phyloP scores from a whole-genome alignment of 53 echinoderm and acorn worm genomes.

The Glandiceps talaboti region DNA sequence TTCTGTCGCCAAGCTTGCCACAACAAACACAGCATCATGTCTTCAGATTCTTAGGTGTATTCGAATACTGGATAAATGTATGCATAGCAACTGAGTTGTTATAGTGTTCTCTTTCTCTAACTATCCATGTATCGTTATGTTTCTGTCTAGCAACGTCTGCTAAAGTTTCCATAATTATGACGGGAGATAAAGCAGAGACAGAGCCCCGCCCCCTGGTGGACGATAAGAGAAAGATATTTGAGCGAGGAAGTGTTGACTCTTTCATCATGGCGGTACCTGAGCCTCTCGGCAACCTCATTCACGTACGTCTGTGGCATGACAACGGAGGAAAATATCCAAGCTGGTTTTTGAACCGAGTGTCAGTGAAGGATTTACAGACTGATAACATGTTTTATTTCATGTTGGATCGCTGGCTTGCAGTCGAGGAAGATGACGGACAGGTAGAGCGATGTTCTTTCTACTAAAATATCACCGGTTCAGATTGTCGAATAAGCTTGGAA shows the following conservation, averaged over 20 bases:
- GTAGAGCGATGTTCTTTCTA: too few species aligned
- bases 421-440: constrained; percentile 12
- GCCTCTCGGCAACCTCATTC: constrained; percentile 45
- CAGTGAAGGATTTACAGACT: constrained; percentile 55
- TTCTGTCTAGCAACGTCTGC: constrained; percentile 60
- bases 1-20: too few species aligned
- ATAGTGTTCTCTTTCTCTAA: too few species aligned
- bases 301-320: constrained; percentile 72
- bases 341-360: constrained; percentile 70
- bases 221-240: constrained; percentile 57
- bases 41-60: too few species aligned
- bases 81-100: too few species aligned
- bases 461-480: too few species aligned
- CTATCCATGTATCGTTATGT: too few species aligned
- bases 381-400: constrained; percentile 69
- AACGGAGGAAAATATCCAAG: constrained; percentile 47
- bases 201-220: constrained; percentile 46
- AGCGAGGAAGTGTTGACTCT: constrained; percentile 65
- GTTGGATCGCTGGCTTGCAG: constrained; percentile 5
- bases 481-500: too few species aligned
- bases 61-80: too few species aligned
- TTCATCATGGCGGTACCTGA: constrained; percentile 50
- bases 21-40: too few species aligned
- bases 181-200: constrained; percentile 55
- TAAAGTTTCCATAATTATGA: constrained; percentile 49